Evolutionary conservation across 2,888 invertebrate species (phyloP), one percentile per base, ranked within the genome.

Genomic region (Epistrophe eligans): DNA sequence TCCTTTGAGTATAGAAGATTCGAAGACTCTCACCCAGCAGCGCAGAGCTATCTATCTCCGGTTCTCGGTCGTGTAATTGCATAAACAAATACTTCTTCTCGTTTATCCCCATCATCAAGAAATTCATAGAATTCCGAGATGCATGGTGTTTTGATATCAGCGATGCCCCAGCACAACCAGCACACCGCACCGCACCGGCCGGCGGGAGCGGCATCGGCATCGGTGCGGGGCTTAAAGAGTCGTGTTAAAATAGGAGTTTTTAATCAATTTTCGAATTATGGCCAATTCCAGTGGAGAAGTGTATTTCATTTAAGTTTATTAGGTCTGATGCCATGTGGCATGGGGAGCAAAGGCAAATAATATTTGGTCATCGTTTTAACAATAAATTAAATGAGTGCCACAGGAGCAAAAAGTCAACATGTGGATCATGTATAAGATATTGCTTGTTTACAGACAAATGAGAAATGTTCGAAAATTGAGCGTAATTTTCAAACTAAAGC

Each of bases 261-360:
- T 48, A 72, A 72, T 72, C 45, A 48, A 72, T 72, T 72, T 71
- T 71, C 57, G 28, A 71, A 71, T 71, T 58, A 72, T 60, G 32
- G 17, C 28, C 79, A 87, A 79, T 87, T 83, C 3, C 76, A 72
- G 71, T 52, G 70, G 74, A 74, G 70, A 64, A 81, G 83, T 84
- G 83, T 79, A 84, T 84, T 71, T 79, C 64, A 77, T 77, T 85
- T 70, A 67, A 74, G 85, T 81, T 79, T 82, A 85, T 85, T 85
- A 85, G 85, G 77, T 82, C 77, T 77, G 35, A 1, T 32, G 76
- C 55, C 50, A 72, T 24, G 57, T 17, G 72, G 71, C 40, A 66
- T 58, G 17, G n/a, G 13, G 52, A 62, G 43, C 35, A 66, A 50
- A 15, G 38, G 11, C 57, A 60, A 43, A 77, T 77, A 43, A 77